Evolutionary conservation across 2,797 vertebrate genomes (phyloP).

Genomic region (Heliangelus exortis): DNA sequence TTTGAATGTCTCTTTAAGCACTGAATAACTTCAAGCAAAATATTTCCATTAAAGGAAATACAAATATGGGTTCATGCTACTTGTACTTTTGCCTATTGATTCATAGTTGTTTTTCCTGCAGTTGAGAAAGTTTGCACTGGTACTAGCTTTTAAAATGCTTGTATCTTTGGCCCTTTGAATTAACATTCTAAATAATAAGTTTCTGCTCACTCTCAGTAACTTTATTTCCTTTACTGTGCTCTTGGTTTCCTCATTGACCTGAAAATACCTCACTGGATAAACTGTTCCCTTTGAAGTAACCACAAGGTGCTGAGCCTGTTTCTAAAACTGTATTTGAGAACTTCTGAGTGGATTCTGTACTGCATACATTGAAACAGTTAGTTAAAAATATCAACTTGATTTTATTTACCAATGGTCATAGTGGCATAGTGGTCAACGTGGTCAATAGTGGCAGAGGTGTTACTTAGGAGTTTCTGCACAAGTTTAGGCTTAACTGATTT

Average conservation of each 20-base stretch:
- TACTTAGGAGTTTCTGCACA: background rate
- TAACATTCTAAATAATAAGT: background rate
- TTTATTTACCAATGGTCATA: background rate
- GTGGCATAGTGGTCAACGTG: too few species aligned
- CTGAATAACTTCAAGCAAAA: background rate
- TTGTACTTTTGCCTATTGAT: background rate
- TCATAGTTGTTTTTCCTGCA: background rate
- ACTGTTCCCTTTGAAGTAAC: background rate
- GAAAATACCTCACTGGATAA: background rate
- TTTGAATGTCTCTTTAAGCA: background rate
- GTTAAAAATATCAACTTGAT: background rate
- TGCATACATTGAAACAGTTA: background rate
- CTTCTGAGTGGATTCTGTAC: background rate
- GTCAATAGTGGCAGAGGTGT: background rate
- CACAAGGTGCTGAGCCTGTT: background rate
- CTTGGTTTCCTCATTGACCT: background rate
- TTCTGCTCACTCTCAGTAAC: background rate
- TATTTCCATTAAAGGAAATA: slow-evolving; percentile 12
- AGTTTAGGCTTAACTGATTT: background rate
- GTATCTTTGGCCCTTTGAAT: background rate
- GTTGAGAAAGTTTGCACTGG: background rate
- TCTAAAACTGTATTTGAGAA: background rate
- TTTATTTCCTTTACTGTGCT: background rate
- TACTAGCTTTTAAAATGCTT: background rate
- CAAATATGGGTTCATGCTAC: background rate